Evolutionary conservation across 2,797 vertebrate genomes (phyloP), one percentile per base, ranked within the genome.

Genomic region (Babyrousa celebensis): DNA sequence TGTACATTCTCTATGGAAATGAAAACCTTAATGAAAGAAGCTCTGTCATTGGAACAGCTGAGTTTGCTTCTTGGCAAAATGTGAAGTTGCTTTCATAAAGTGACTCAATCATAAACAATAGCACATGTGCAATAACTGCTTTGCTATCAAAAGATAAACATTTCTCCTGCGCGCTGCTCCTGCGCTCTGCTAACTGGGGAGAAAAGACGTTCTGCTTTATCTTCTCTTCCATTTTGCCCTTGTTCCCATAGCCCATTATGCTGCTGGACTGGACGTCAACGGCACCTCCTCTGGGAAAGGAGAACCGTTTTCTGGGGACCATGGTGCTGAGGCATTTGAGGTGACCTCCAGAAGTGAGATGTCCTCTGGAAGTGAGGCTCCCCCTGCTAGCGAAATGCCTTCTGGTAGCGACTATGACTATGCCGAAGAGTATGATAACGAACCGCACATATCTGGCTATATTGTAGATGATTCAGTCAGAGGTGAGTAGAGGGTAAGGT

Each of bases 341-440:
- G 48, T 63, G 5, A 89, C 85, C n/a, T 67, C 84, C 14, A 70
- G 32, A 70, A 92, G n/a, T 67, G 83, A 36, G 43, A 2, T 60
- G 2, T 63, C 80, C 20, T 70, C 32, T 15, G 71, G 32, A 87
- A 97, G 79, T 6, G 90, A 82, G 52, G 43, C 71, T 4, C 77
- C 95, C 16, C 62, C 93, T 12, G 70, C 62, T 40, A 97, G 93
- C 67, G 93, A 92, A 87, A 62, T 52, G 12, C 65, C 95, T 75
- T 93, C 96, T 29, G 6, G 65, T 78, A 77, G 68, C 0, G 98
- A 98, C 63, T 97, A 98, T 56, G 98, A 98, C 91, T 97, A 98
- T 18, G 87, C 97, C 8, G 98, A 98, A 63, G 98, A 98, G 25
- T 97, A 98, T 7, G 97, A 98, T 32, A 96, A 97, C 10, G 97